A percentile compares a stretch with the other conserved stretches of the same genome.
Evolutionary conservation across 2,797 vertebrate species (phyloP).

Genomic region (Danio tinwini): DNA sequence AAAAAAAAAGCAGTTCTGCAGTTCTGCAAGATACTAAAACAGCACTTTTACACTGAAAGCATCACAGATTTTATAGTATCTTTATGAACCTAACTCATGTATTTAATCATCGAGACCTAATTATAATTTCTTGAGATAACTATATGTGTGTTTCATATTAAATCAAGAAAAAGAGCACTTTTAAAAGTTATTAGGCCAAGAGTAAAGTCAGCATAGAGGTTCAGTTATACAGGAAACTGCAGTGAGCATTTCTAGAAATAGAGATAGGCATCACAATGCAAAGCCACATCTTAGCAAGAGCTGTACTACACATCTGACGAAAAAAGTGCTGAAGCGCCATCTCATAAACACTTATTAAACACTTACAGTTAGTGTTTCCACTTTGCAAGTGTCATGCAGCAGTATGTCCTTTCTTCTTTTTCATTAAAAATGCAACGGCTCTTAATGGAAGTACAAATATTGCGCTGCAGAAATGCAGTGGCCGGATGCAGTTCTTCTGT

Average conservation of each 20-base stretch:
- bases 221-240: constrained; percentile 50
- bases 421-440: neutral
- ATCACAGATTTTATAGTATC: no score
- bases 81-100: no score
- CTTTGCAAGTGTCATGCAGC: neutral
- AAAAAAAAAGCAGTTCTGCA: no score
- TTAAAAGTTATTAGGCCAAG: neutral
- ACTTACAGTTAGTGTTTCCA: neutral
- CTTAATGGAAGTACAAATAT: neutral
- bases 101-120: no score
- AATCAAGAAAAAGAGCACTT: neutral
- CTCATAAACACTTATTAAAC: neutral
- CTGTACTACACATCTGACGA: constrained; percentile 15
- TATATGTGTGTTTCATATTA: neutral
- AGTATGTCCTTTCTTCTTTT: neutral
- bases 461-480: neutral
- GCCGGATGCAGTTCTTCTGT: neutral
- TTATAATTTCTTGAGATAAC: neutral
- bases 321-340: constrained; percentile 48
- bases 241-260: constrained; percentile 22
- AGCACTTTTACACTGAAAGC: no score
- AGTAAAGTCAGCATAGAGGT: neutral
- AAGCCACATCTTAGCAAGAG: constrained; percentile 44
- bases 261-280: constrained; percentile 49
- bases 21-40: no score